Evolutionary conservation across 2,113 vertebrate genomes (phyloP).

Genomic region (Coreoperca whiteheadi): DNA sequence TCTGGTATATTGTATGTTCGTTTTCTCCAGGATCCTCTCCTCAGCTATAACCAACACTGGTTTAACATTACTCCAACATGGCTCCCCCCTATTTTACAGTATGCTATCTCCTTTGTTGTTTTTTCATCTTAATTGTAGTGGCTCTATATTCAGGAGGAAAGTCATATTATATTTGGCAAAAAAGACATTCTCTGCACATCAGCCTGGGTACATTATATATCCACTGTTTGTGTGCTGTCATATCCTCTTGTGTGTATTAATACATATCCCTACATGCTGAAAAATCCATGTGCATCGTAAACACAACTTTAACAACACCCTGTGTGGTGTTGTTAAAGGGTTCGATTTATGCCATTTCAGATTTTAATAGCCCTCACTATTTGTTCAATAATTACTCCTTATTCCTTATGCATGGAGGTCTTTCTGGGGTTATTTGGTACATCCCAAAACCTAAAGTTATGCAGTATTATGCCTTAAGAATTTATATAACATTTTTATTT

Average conservation of each 20-base stretch:
- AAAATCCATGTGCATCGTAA: conserved; percentile 8
- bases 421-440: background rate
- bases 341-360: conserved; percentile 33
- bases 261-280: background rate
- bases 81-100: background rate
- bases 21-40: conserved; percentile 18
- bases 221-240: background rate
- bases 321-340: conserved; percentile 1
- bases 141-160: background rate
- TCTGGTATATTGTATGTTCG: background rate
- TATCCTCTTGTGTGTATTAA: conserved; percentile 6
- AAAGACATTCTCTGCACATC: background rate
- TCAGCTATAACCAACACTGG: conserved; percentile 5
- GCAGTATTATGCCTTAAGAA: background rate
- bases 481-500: background rate
- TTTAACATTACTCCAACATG: background rate
- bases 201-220: background rate
- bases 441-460: background rate
- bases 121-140: background rate
- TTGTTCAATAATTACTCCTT: conserved; percentile 11
- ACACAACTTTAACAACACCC: conserved; percentile 21
- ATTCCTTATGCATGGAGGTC: conserved; percentile 5
- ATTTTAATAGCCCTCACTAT: conserved; percentile 30
- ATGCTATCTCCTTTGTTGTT: background rate
- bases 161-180: background rate